These are phyloP conservation scores for Miniopterus natalensis DNA, from an alignment of 2,113 vertebrate genomes.

Conservation along the genomic window DNA sequence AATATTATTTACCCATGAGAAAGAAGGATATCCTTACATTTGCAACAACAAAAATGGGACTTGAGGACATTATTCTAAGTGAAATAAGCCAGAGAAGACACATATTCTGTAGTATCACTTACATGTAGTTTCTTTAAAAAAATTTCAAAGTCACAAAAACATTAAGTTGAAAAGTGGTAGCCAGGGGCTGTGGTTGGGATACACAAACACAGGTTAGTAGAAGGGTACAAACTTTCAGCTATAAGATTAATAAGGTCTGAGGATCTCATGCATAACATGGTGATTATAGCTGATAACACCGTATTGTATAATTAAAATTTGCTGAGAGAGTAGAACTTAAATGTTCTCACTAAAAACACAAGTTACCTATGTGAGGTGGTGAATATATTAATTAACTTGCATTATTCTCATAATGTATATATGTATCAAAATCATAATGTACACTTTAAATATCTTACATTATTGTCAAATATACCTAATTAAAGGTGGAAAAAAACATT, in stretches of 20 bases:
- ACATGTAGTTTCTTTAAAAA: background rate
- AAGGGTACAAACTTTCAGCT: background rate
- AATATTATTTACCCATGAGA: background rate
- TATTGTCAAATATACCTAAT: background rate
- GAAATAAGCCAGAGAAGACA: background rate
- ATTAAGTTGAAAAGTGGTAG: background rate
- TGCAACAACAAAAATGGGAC: background rate
- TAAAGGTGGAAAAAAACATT: background rate
- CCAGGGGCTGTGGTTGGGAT: background rate
- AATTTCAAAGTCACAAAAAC: background rate
- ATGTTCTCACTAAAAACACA: background rate
- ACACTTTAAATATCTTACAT: background rate
- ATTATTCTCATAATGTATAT: background rate
- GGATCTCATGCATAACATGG: background rate
- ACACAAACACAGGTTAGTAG: background rate
- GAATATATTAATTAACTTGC: background rate
- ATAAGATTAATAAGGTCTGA: background rate
- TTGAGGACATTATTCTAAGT: background rate
- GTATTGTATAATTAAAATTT: background rate
- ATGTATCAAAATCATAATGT: background rate
- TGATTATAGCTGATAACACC: background rate
- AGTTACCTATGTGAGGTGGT: background rate
- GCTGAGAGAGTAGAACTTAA: background rate
- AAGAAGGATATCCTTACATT: background rate
- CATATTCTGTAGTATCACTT: background rate